Evolutionary conservation across 2,797 vertebrate species (phyloP).

Genomic region (Lutjanus campechanus): DNA sequence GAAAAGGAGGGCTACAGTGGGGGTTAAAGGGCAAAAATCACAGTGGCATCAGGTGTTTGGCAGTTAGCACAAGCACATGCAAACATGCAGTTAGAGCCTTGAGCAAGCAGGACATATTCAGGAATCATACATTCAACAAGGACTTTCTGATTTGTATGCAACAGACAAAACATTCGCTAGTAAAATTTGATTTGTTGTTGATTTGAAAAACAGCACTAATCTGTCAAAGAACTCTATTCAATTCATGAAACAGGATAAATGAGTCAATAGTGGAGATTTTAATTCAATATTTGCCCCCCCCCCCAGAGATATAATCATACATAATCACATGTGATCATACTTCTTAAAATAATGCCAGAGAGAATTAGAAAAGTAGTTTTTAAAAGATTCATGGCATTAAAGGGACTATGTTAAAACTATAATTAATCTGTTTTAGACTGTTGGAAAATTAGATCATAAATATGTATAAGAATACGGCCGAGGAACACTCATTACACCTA

Average conservation of each 20-base stretch:
- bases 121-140: constrained; percentile 47
- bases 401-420: constrained; percentile 51
- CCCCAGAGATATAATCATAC: constrained; percentile 49
- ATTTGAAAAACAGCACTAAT: constrained; percentile 29
- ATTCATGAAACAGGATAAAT: constrained; percentile 26
- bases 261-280: constrained; percentile 23
- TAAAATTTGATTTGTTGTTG: constrained; percentile 23
- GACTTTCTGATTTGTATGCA: constrained; percentile 24
- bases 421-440: constrained; percentile 69
- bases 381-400: constrained; percentile 57
- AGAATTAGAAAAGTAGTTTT: constrained; percentile 35
- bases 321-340: constrained; percentile 53
- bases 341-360: constrained; percentile 43
- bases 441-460: constrained; percentile 75
- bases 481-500: constrained; percentile 56
- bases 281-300: constrained; percentile 47
- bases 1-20: constrained; percentile 99
- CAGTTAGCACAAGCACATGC: constrained; percentile 97
- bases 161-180: neutral
- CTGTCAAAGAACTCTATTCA: constrained; percentile 10
- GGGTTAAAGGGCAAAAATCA: constrained; percentile 98
- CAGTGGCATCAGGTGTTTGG: constrained; percentile 97
- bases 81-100: constrained; percentile 94
- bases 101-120: constrained; percentile 81
- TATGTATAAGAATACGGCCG: constrained; percentile 63